Evolutionary conservation across 2,113 vertebrate species (phyloP), one percentile per base, ranked within the genome.

Genomic region (Labeo catla): DNA sequence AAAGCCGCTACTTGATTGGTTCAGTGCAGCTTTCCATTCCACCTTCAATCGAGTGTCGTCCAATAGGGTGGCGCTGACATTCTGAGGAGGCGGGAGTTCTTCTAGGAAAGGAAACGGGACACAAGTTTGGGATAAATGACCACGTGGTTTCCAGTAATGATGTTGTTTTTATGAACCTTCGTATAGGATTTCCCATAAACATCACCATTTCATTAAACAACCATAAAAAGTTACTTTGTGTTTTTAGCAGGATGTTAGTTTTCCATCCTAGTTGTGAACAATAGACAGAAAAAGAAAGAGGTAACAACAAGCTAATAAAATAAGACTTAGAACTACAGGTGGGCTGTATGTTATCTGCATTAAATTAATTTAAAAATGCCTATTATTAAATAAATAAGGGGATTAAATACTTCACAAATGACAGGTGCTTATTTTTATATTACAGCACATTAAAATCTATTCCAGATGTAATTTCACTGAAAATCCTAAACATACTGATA

Each of bases 11-110:
- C 52, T 80, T 9, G 87, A 81, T 50, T 5, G 79, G 82, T 76
- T n/a, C 0, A 0, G 43, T 3, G 89, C 73, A 49, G 83, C 59
- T 57, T 21, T 86, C 94, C 94, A 95, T 6, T 52, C 43, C 28
- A 95, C 89, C 3, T 84, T 83, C 70, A 94, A 47, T 15, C 78
- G 78, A n/a, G 61, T 86, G n/a, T 93, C 88, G 39, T 83, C 81
- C 85, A 93, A 77, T 5, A 89, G 79, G 4, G 2, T 36, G 16
- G 70, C 86, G 6, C 59, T 83, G 81, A 93, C 12, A 8, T 19
- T 76, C 5, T 28, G 52, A 4, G 84, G 91, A 11, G 88, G 1
- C 1, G 84, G 86, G 0, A 73, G 77, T 16, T 91, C 93, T 93
- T 90, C 93, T 93, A 50, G 5, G 86, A 45, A 15, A 49, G 50